phyloP scores from a whole-genome alignment of 2,888 invertebrate genomes.

The Protodeltote pygarga region DNA sequence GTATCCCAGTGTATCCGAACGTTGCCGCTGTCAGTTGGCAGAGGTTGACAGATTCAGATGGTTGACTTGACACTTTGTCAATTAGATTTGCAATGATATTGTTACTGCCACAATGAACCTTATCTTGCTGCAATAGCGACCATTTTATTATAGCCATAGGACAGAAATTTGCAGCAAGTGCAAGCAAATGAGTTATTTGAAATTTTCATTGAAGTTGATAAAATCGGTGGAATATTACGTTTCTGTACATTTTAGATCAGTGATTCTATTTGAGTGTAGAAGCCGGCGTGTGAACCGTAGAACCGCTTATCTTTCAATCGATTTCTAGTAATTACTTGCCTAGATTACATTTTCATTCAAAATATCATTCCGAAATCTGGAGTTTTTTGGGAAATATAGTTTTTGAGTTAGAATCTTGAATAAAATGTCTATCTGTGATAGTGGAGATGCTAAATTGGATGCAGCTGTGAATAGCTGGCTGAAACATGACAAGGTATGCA shows the following conservation, averaged over 20 bases:
- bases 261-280: slow-evolving; percentile 10
- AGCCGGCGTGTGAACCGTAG: slow-evolving; percentile 2
- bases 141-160: no score
- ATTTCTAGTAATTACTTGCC: slow-evolving; percentile 6
- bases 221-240: slow-evolving; percentile 18
- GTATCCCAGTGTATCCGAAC: no score
- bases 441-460: slow-evolving; percentile 87
- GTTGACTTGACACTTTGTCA: no score
- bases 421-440: slow-evolving; percentile 67
- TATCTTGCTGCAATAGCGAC: no score
- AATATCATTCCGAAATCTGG: no score
- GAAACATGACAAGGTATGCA: slow-evolving; percentile 90
- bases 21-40: no score
- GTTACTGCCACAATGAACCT: no score
- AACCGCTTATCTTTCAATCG: neutral
- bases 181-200: no score
- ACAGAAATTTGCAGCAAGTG: no score
- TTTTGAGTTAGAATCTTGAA: slow-evolving; percentile 1
- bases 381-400: no score
- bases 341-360: slow-evolving; percentile 1
- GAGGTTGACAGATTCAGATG: no score
- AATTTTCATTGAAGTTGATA: slow-evolving; percentile 19
- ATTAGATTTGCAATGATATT: no score
- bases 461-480: slow-evolving; percentile 91
- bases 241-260: slow-evolving; percentile 27